Evolutionary conservation across 2,113 vertebrate species (phyloP), one percentile per base, ranked within the genome.

Genomic region (Notarius lentiginosus): DNA sequence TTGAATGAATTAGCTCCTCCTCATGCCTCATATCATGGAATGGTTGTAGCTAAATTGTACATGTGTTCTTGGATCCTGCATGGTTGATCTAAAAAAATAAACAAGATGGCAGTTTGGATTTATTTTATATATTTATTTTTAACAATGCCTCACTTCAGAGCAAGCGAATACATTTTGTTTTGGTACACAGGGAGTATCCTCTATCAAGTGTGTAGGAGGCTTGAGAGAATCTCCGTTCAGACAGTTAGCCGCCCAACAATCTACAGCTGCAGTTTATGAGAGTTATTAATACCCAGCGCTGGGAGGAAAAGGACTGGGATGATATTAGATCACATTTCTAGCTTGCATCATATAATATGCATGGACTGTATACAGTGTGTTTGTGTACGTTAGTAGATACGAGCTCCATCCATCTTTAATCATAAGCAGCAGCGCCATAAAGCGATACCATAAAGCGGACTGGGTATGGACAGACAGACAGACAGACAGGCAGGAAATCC

Each of bases 401-500:
- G 17, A 30, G 63, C 82, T 11, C 18, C 70, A 58, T 73, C 80
- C 17, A 63, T 75, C 68, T 75, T 49, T 76, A 63, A 55, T 24
- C 55, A 61, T 65, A 20, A 81, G 77, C 84, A 75, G 72, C 51
- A 70, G 27, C 61, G 12, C 61, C 56, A 17, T 70, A 70, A 76
- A 24, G 30, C 1, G 56, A 65, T 82, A 60, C 65, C 47, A n/a
- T 83, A 56, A 80, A 60, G 18, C 5, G 10, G 30, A 60, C 30
- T 77, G 73, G 47, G 76, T 27, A 56, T 47, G 76, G 2, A 63
- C 47, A 30, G 51, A 63, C 47, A 30, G 2, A 63, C 47, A 30
- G 51, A 63, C 47, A 30, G 51, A 89, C 49, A 65, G 61, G 77
- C 73, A 87, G 87, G 82, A 83, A 82, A 82, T 79, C 65, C 60